Evolutionary conservation across 2,113 vertebrate genomes (phyloP).

Genomic region (Hippocampus guttulatus): DNA sequence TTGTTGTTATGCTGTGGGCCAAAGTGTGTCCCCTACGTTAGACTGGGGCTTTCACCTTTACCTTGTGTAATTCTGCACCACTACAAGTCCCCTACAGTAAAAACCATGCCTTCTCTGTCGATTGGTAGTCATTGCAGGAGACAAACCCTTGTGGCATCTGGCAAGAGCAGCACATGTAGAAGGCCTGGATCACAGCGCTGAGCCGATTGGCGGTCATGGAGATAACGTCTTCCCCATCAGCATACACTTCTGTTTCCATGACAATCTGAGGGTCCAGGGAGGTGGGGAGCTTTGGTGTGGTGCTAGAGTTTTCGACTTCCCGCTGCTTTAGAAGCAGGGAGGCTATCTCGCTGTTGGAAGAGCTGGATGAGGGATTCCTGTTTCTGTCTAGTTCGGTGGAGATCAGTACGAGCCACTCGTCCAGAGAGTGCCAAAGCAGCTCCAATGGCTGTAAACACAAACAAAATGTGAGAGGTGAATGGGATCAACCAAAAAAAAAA

Average conservation of each 20-base stretch:
- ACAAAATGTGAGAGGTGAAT: not conserved
- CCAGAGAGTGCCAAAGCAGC: constrained; percentile 95
- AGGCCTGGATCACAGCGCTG: constrained; percentile 96
- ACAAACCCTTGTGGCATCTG: constrained; percentile 91
- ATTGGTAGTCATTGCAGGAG: not conserved
- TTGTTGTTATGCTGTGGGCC: not conserved
- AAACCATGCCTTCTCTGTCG: not conserved
- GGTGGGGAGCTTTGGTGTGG: constrained; percentile 27
- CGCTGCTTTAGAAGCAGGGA: constrained; percentile 84
- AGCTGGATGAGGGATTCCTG: constrained; percentile 70
- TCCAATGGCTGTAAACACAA: constrained; percentile 81
- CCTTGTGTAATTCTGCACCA: not conserved
- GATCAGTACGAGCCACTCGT: constrained; percentile 97
- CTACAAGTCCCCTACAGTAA: not conserved
- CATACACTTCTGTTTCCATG: constrained; percentile 76
- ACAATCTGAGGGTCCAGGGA: constrained; percentile 54
- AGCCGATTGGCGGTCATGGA: constrained; percentile 95
- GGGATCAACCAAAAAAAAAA: not conserved
- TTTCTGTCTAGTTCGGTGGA: constrained; percentile 88
- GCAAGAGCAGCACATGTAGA: constrained; percentile 98
- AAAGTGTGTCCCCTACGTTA: not conserved
- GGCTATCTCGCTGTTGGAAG: constrained; percentile 69
- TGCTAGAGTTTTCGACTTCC: constrained; percentile 54
- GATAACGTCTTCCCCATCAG: constrained; percentile 92
- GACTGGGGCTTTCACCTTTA: not conserved